Evolutionary conservation across 2,888 invertebrate genomes (phyloP).

Genomic region (Nephrotoma flavescens): DNA sequence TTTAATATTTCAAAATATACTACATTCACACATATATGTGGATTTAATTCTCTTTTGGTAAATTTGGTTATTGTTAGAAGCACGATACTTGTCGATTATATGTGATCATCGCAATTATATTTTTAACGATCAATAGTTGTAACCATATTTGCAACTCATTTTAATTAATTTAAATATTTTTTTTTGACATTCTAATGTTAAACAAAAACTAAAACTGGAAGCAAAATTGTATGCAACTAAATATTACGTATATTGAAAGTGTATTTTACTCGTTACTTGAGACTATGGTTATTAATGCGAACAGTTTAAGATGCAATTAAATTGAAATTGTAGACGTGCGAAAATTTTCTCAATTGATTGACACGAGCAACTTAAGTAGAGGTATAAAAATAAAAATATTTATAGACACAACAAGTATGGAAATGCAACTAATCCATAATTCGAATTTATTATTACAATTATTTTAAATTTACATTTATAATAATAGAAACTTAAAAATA

Average conservation of each 20-base stretch:
- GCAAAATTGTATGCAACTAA: not conserved
- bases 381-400: too few relatives aligned
- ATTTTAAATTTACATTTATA: not conserved
- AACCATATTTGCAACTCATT: not conserved
- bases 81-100: not conserved
- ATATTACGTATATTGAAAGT: not conserved
- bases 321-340: too few relatives aligned
- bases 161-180: not conserved
- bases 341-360: too few relatives aligned
- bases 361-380: too few relatives aligned
- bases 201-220: not conserved
- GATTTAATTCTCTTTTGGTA: not conserved
- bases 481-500: not conserved
- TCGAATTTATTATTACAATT: not conserved
- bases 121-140: not conserved
- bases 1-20: not conserved
- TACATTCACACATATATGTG: not conserved
- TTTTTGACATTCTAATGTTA: not conserved
- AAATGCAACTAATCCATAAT: not conserved
- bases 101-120: not conserved
- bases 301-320: too few relatives aligned
- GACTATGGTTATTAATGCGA: too few relatives aligned
- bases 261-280: too few relatives aligned
- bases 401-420: not conserved
- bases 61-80: not conserved